Conservation (phyloP, 2,888 invertebrate species). For the Orchesellides sinensis region DNA sequence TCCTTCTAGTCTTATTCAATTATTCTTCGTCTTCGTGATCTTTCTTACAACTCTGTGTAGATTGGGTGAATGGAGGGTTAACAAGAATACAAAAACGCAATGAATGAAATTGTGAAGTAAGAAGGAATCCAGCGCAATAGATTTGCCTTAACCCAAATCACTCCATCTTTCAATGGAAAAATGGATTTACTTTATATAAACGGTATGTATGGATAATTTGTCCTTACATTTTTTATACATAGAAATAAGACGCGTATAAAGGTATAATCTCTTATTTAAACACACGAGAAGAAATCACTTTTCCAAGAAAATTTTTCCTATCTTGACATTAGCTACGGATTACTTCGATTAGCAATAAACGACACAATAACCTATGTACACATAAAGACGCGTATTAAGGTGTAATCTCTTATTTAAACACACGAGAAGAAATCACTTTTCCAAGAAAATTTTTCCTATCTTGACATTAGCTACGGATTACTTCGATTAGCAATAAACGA, state of each 20-base stretch:
- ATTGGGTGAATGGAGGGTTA: neutral
- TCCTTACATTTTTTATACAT: neutral
- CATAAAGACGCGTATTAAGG: too few species aligned
- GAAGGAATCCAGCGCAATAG: neutral
- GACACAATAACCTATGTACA: conserved; percentile 5
- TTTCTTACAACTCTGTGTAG: neutral
- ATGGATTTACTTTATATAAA: neutral
- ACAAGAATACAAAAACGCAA: neutral
- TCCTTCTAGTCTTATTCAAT: neutral
- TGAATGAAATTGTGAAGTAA: neutral
- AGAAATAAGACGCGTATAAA: too few species aligned
- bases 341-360: conserved; percentile 13
- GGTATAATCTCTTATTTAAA: conserved; percentile 42
- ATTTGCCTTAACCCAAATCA: neutral
- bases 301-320: conserved; percentile 42
- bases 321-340: conserved; percentile 45
- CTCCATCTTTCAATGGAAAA: neutral
- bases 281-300: conserved; percentile 15
- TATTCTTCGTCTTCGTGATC: neutral
- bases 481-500: conserved; percentile 8
- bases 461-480: conserved; percentile 47
- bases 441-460: conserved; percentile 38
- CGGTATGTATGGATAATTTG: neutral
- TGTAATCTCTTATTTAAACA: conserved; percentile 42
- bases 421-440: conserved; percentile 19